Evolutionary conservation across 2,888 invertebrate species (phyloP), one percentile per base, ranked within the genome.

Genomic region (Nomada fabriciana): DNA sequence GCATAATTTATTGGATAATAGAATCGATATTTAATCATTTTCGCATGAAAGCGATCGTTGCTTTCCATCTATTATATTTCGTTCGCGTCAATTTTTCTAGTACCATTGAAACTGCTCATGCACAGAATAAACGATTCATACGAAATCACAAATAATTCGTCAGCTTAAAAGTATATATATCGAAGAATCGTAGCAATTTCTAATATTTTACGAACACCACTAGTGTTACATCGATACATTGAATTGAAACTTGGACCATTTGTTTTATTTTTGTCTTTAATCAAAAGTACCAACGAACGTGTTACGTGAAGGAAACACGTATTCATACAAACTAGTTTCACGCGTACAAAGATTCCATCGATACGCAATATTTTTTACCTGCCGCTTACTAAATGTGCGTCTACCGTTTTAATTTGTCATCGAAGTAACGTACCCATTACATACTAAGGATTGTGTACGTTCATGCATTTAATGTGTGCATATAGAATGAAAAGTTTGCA

Each of bases 1-100:
- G 77, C 74, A 82, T 77, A 77, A 77, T 82, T 82, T 82, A 82
- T 83, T 83, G 69, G 65, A 76, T 65, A 60, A 70, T 55, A 57
- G 68, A 69, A 72, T 72, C 50, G 25, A 55, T 79, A 72, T 80
- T 79, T 72, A 80, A 79, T 72, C 47, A 72, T 15, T 15, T 72
- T 72, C 67, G 53, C 29, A 72, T 63, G 9, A 57, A 72, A 67
- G 36, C 11, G 29, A 71, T 50, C 47, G 43, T 50, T 78, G 57
- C 43, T 23, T 55, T 59, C 43, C 61, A 78, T 61, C n/a, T 50
- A n/a, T 52, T 72, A 67, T 9, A 47, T 68, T 67, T 52, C 25
- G 50, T 63, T 42, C 23, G 55, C 29, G 42, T 60, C 55, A 43
- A 2, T 25, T 78, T 29, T 18, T 43, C 42, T 80, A 55, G 43